Percentiles rank a stretch among this genome's conserved stretches.
Conservation (phyloP, 2,113 vertebrate genomes). For the Aythya baeri region DNA sequence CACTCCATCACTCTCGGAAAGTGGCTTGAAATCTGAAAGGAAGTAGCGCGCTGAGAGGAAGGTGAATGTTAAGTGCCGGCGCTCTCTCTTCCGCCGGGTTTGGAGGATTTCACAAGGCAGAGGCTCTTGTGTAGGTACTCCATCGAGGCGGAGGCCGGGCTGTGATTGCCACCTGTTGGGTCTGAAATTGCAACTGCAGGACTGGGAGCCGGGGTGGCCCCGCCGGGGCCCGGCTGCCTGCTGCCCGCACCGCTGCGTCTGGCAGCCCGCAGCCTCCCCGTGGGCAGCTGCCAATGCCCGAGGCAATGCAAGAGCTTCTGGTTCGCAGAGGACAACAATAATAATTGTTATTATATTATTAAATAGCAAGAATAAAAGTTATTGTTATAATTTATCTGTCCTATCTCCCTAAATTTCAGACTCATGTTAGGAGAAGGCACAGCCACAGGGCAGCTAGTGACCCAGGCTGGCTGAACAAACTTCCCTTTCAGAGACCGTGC, state of each 20-base stretch:
- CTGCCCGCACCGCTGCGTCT: too few species aligned
- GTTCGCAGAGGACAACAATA: background rate
- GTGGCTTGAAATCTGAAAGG: background rate
- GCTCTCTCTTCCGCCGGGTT: rapidly evolving
- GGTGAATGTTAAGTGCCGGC: background rate
- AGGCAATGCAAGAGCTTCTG: too few species aligned
- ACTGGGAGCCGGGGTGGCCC: background rate
- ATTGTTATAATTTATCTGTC: background rate
- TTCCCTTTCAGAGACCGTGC: background rate
- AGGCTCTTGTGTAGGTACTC: background rate
- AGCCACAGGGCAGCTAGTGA: background rate
- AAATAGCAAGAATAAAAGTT: background rate
- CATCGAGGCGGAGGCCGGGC: background rate
- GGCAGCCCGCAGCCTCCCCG: background rate
- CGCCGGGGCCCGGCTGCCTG: too few species aligned
- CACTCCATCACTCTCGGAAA: background rate
- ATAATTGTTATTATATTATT: background rate
- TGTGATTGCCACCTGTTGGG: constrained; percentile 46
- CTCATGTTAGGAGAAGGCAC: background rate
- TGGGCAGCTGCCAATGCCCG: background rate
- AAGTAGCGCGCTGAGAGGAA: background rate
- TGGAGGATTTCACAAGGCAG: background rate
- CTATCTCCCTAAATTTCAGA: background rate
- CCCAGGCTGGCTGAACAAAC: background rate
- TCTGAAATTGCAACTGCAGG: background rate